phyloP scores from a whole-genome alignment of 2,888 invertebrate species.

The Drosophila neotestacea region DNA sequence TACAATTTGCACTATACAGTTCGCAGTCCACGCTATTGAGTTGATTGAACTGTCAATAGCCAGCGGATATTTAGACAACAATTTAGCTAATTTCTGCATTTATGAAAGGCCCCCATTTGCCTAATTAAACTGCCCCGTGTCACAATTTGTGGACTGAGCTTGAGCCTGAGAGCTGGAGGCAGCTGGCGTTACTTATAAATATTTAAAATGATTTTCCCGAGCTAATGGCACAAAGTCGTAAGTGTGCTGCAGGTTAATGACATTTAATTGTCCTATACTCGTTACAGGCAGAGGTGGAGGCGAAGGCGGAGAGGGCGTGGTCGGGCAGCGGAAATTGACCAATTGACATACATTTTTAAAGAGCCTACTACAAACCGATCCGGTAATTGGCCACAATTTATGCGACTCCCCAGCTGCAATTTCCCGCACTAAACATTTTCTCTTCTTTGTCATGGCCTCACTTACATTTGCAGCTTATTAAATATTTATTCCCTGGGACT shows the following conservation, averaged over 20 bases:
- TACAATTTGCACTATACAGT: not conserved
- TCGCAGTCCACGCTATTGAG: constrained; percentile 38
- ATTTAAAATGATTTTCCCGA: constrained; percentile 55
- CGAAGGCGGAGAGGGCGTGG: constrained; percentile 2
- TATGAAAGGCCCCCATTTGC: constrained; percentile 68
- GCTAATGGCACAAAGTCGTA: constrained; percentile 54
- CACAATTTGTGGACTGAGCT: constrained; percentile 31
- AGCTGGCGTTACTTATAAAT: constrained; percentile 57
- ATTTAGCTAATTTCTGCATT: constrained; percentile 70
- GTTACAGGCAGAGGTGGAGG: not conserved
- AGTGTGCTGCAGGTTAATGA: constrained; percentile 68
- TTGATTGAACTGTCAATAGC: constrained; percentile 77
- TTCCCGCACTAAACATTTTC: not conserved
- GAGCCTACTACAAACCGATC: constrained; percentile 40
- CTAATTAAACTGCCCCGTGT: constrained; percentile 71
- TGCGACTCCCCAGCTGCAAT: constrained; percentile 18
- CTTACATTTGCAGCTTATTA: constrained; percentile 50
- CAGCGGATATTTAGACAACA: constrained; percentile 56
- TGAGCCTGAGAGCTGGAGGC: not conserved
- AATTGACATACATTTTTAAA: constrained; percentile 81
- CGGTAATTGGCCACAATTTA: constrained; percentile 54
- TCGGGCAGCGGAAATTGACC: constrained; percentile 67
- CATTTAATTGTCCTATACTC: constrained; percentile 70
- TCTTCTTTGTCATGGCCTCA: constrained; percentile 9
- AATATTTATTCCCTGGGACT: constrained; percentile 53